Base-by-base conservation (phyloP, 2,113 vertebrate species). In the Oryzias javanicus region DNA sequence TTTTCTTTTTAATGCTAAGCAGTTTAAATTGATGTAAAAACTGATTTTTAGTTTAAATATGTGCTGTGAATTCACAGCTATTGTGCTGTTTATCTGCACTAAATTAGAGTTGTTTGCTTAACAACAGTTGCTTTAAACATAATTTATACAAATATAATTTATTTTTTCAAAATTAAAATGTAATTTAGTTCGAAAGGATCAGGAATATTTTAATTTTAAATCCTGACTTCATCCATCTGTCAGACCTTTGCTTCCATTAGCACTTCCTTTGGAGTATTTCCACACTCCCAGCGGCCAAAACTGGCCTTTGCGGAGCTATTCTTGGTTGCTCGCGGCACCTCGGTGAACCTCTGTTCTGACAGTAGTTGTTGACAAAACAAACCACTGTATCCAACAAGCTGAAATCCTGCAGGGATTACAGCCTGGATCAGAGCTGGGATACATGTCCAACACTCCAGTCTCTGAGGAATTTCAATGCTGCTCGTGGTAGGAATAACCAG, bases 361-460 rank as follows among this genome's bases (percentile, higher is more conserved):
- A 47, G 59, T 49, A 45, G 59, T 61, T 82, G 85, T 81, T 83
- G 64, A 75, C 60, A 56, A 63, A 83, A 68, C 78, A 83, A 58
- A 81, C 64, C 29, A 8, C 29, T 14, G 70, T 76, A 75, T 70
- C 85, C 65, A 76, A 46, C 56, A 64, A 64, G 70, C 53, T 64
- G 70, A 40, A 81, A 58, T 65, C 74, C 61, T 62, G 5, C 0
- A 14, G 16, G 65, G 67, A 70, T 69, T 57, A 65, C 10, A 27
- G 67, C 49, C 25, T 42, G 41, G 13, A 55, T 55, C 42, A 53
- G 55, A 40, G 22, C 55, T 2, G 4, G 59, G 68, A 61, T 78
- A 46, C 24, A 35, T 74, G 76, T 82, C 72, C 64, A 77, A 47
- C 5, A 5, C 60, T 61, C 24, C 74, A 79, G 70, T 65, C 60